These are phyloP conservation scores for Callithrix jacchus DNA, from an alignment of 2,113 vertebrate genomes.

Conservation along the genomic window DNA sequence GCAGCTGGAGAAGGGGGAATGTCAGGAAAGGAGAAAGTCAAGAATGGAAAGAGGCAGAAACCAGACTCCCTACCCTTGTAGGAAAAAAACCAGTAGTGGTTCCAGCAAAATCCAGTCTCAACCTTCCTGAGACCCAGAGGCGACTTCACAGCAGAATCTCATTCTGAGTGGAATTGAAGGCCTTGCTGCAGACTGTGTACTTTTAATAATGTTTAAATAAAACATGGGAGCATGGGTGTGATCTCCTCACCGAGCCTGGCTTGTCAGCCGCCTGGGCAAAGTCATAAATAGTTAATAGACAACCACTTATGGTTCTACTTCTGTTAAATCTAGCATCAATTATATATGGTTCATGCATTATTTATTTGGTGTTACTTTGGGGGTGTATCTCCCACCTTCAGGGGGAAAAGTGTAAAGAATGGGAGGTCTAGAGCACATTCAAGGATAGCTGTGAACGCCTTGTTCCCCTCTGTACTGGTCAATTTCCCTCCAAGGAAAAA, in stretches of 20 bases:
- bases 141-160: neutral
- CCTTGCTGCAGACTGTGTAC: constrained; percentile 57
- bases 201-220: constrained; percentile 79
- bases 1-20: neutral
- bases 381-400: constrained; percentile 62
- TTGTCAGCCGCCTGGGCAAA: constrained; percentile 49
- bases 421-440: neutral
- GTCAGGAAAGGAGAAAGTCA: neutral
- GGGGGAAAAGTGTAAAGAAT: neutral
- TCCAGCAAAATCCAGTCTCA: accelerated
- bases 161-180: constrained; percentile 24
- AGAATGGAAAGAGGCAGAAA: neutral
- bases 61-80: accelerated
- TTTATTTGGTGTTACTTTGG: constrained; percentile 79
- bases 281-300: constrained; percentile 84
- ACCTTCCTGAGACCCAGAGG: neutral
- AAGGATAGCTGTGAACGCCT: too few relatives aligned
- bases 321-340: constrained; percentile 82
- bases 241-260: constrained; percentile 51
- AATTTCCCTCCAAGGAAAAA: neutral
- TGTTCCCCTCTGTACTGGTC: neutral
- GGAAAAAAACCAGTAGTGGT: accelerated
- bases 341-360: constrained; percentile 82
- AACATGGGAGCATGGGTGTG: constrained; percentile 71
- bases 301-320: constrained; percentile 78